These are phyloP conservation scores for Axinella damicornis DNA, from an alignment of 37 sponge, comb jelly and placozoan species.

Conservation along the genomic window DNA sequence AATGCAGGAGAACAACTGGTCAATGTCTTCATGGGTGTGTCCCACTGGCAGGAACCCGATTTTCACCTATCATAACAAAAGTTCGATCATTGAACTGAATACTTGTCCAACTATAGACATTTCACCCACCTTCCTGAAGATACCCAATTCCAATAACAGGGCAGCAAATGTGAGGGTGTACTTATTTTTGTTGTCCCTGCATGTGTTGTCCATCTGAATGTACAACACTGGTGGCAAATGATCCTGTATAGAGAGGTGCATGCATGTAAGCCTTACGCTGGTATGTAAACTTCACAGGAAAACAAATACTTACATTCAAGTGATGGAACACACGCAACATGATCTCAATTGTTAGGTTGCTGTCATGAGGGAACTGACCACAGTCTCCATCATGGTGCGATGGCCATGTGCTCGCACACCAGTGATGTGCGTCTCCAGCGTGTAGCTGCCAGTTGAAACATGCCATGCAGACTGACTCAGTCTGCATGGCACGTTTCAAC, in stretches of 20 bases:
- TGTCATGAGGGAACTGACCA: slow-evolving; percentile 34
- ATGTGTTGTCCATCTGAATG: not conserved
- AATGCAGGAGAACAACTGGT: slow-evolving; percentile 18
- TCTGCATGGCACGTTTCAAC: too few species aligned
- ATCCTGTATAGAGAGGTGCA: too few species aligned
- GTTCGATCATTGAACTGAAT: too few species aligned
- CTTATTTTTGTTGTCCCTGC: not conserved
- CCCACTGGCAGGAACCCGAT: slow-evolving; percentile 18
- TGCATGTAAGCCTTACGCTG: too few species aligned
- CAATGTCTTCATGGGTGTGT: slow-evolving; percentile 56
- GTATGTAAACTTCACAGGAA: too few species aligned
- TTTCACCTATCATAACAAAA: not conserved
- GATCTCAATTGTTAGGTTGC: slow-evolving; percentile 27
- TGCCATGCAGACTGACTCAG: too few species aligned
- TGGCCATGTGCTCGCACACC: slow-evolving; percentile 28
- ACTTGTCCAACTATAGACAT: not conserved
- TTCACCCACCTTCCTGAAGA: not conserved
- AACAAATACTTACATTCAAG: not conserved
- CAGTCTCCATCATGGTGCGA: not conserved
- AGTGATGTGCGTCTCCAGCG: slow-evolving; percentile 13
- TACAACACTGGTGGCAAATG: too few species aligned
- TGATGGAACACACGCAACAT: not conserved
- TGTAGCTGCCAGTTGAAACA: not conserved
- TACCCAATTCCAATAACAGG: not conserved
- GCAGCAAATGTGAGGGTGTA: not conserved